phyloP scores from a whole-genome alignment of 2,797 vertebrate species.

The Stomatorhinus walkeri region DNA sequence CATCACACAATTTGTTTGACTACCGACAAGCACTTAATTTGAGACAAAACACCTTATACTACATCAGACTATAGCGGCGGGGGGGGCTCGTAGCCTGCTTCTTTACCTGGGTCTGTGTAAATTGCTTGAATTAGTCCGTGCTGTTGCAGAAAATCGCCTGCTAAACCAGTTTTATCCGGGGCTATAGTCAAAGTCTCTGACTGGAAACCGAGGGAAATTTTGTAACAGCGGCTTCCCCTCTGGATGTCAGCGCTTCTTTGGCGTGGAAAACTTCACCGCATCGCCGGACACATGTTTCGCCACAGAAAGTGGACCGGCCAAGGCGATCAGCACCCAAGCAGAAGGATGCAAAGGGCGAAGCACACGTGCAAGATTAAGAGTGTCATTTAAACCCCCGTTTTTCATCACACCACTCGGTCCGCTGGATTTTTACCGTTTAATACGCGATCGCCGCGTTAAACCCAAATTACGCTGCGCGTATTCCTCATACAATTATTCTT shows the following conservation, averaged over 20 bases:
- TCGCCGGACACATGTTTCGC: neutral
- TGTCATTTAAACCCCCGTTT: neutral
- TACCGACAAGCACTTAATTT: neutral
- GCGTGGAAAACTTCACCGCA: neutral
- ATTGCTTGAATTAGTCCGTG: neutral
- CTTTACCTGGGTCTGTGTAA: neutral
- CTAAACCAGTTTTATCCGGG: neutral
- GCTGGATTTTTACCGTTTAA: neutral
- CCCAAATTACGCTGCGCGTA: neutral
- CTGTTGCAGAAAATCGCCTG: neutral
- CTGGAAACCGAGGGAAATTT: neutral
- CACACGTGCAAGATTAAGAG: neutral
- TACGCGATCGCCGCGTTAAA: neutral
- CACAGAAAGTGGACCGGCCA: neutral
- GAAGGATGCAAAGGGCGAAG: neutral
- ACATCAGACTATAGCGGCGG: neutral
- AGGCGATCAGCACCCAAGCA: neutral
- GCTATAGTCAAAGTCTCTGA: neutral
- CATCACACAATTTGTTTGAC: neutral
- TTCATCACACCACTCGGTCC: neutral
- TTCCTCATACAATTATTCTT: neutral
- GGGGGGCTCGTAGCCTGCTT: neutral
- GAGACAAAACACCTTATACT: neutral
- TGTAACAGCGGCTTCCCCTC: neutral
- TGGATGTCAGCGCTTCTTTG: neutral